Base-by-base conservation (phyloP, 2,113 vertebrate genomes). In the Rhizomys pruinosus region DNA sequence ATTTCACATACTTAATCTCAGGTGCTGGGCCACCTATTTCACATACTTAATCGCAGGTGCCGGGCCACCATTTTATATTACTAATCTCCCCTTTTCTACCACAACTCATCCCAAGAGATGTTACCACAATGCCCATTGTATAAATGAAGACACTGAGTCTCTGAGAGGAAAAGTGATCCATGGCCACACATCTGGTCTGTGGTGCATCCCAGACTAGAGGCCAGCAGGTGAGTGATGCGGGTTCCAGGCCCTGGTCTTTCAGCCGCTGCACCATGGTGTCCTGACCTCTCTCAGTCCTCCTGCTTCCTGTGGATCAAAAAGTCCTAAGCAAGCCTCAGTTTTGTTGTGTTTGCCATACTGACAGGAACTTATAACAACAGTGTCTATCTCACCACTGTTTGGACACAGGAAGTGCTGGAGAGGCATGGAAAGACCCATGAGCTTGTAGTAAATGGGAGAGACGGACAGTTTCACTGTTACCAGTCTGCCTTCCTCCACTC, bases 61-160 rank as follows among this genome's bases (percentile, higher is more conserved):
- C n/a, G n/a, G n/a, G n/a, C n/a, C n/a, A n/a, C n/a, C n/a, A n/a
- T n/a, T n/a, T n/a, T n/a, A n/a, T n/a, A n/a, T n/a, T n/a, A n/a
- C n/a, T n/a, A n/a, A n/a, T n/a, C n/a, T n/a, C n/a, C n/a, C 79
- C 39, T 63, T 82, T 72, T 37, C 20, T 55, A n/a, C 42, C 76
- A 55, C 57, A 78, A 32, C 23, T 55, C 39, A 61, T 89, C 37
- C 12, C 82, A 42, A 63, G 32, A 68, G 68, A 22, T 39, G 29
- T 15, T 88, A 52, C 22, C 20, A 16, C 12, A 29, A 79, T 13
- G 29, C 29, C 52, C 84, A 76, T 57, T 94, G 44, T 59, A 84
- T 34, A 92, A 74, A 82, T 12, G 27, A 94, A 42, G 72, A 94
- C 79, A 77, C 32, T 10, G 84, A 90, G 64, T 37, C 44, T 71